A percentile compares a stretch with the other conserved stretches of the same genome.
Evolutionary conservation across 2,797 vertebrate species (phyloP).

Genomic region (Trematomus bernacchii): DNA sequence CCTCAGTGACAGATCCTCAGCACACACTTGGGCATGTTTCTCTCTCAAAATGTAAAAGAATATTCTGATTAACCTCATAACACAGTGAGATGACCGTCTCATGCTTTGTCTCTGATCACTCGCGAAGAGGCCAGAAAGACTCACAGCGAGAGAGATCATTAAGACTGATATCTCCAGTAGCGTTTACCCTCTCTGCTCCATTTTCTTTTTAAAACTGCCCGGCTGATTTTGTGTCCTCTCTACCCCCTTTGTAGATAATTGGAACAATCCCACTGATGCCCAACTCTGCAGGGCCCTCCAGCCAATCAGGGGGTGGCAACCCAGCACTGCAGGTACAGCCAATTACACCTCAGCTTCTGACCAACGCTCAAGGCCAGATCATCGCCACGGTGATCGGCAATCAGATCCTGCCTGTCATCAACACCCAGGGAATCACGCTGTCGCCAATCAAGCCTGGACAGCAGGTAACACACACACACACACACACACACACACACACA

Average conservation of each 20-base stretch:
- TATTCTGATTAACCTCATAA: conserved; percentile 48
- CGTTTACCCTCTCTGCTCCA: conserved; percentile 65
- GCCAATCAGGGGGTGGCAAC: conserved; percentile 91
- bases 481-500: conserved; percentile 27
- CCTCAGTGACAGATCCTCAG: conserved; percentile 75
- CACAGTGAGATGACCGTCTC: conserved; percentile 16
- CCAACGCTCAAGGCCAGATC: conserved; percentile 99
- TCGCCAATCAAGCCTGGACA: conserved; percentile 98
- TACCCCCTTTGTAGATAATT: conserved; percentile 91
- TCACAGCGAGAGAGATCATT: conserved; percentile 63
- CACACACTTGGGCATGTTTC: conserved; percentile 64
- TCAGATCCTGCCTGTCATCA: conserved; percentile 99
- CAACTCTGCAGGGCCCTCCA: conserved; percentile 92
- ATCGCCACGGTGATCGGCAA: conserved; percentile 99
- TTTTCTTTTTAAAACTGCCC: conserved; percentile 68
- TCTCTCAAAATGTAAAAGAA: conserved; percentile 32
- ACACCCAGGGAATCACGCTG: conserved; percentile 99
- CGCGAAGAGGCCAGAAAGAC: neutral
- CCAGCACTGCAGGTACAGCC: conserved; percentile 98
- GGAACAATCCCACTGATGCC: conserved; percentile 99
- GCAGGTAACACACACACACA: conserved; percentile 87
- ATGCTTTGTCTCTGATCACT: conserved; percentile 33
- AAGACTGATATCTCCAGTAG: conserved; percentile 65
- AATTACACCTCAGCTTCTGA: conserved; percentile 98
- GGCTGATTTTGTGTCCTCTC: conserved; percentile 74